These are phyloP conservation scores for Tapirus terrestris DNA, from an alignment of 2,113 vertebrate species.

Conservation along the genomic window DNA sequence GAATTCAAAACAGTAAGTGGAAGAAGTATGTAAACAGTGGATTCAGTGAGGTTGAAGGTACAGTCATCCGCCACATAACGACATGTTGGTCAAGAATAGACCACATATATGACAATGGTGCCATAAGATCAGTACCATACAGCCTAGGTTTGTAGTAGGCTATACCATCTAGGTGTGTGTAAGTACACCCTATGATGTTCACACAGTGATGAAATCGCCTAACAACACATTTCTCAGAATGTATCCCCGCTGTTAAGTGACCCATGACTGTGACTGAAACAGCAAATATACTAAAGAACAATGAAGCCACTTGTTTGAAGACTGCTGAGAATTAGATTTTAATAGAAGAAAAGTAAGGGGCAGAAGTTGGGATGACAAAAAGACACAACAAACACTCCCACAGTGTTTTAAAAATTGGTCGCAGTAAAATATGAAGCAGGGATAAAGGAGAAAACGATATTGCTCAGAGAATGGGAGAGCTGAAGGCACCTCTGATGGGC, in stretches of 20 bases:
- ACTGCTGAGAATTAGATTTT: not conserved
- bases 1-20: not conserved
- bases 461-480: not conserved
- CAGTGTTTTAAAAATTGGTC: not conserved
- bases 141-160: too few relatives aligned
- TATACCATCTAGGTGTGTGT: too few relatives aligned
- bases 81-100: too few relatives aligned
- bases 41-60: not conserved
- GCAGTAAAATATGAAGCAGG: not conserved
- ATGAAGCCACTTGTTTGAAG: not conserved
- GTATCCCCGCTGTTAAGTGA: too few relatives aligned
- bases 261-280: not conserved
- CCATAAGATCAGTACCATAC: too few relatives aligned
- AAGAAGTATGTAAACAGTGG: not conserved
- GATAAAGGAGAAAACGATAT: not conserved
- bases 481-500: accelerated
- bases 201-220: too few relatives aligned
- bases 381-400: not conserved
- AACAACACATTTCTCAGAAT: too few relatives aligned
- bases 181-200: too few relatives aligned
- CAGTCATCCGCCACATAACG: too few relatives aligned
- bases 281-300: not conserved
- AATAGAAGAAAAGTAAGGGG: not conserved
- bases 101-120: too few relatives aligned
- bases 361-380: not conserved